Evolutionary conservation across 2,888 invertebrate species (phyloP).

Genomic region (Drosophila dives): DNA sequence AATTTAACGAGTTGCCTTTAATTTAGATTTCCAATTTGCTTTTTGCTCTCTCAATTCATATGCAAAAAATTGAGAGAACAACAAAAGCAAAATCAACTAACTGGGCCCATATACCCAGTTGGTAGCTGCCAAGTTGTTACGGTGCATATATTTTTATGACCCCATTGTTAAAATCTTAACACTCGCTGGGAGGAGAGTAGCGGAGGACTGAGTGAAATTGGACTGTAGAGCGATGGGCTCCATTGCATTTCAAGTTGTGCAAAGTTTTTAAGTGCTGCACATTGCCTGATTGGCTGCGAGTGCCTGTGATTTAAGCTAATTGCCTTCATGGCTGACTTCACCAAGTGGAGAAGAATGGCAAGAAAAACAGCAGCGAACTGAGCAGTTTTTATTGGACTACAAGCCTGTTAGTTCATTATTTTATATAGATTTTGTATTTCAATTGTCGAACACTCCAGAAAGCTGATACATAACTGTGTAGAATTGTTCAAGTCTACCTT

Average conservation of each 20-base stretch:
- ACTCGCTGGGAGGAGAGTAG: constrained; percentile 20
- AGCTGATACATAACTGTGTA: not conserved
- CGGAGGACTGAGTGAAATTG: not conserved
- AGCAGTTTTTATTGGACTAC: constrained; percentile 19
- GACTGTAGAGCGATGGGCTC: constrained; percentile 13
- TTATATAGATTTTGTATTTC: not conserved
- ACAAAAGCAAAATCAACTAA: constrained; percentile 18
- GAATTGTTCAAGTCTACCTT: too few species aligned
- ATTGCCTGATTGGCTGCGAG: constrained; percentile 70
- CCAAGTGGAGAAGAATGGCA: not conserved
- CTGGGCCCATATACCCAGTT: constrained; percentile 16
- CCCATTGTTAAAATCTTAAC: constrained; percentile 46
- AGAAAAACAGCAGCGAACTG: not conserved
- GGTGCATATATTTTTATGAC: constrained; percentile 59
- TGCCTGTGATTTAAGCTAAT: constrained; percentile 69
- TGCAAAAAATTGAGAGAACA: constrained; percentile 21
- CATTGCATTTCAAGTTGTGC: constrained; percentile 60
- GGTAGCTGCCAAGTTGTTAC: constrained; percentile 63
- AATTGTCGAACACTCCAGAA: not conserved
- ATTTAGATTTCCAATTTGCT: constrained; percentile 13
- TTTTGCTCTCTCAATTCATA: constrained; percentile 16
- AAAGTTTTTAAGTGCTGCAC: constrained; percentile 72
- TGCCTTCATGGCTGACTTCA: constrained; percentile 40
- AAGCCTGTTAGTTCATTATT: constrained; percentile 6
- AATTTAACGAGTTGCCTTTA: constrained; percentile 31